phyloP scores from a whole-genome alignment of 2,797 vertebrate species.

The Scomberomorus guttatus region DNA sequence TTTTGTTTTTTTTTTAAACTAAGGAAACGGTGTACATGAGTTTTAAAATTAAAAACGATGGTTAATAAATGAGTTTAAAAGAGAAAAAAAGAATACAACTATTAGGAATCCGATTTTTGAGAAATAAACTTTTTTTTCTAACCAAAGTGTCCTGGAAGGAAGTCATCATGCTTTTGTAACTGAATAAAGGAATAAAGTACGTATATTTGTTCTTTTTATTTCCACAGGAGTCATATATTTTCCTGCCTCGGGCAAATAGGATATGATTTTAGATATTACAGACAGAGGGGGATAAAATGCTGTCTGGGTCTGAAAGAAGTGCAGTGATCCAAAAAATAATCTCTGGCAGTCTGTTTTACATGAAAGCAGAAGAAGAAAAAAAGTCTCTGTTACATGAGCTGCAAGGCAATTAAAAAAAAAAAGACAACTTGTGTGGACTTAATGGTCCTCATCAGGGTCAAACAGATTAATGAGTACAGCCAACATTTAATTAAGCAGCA shows the following conservation, averaged over 20 bases:
- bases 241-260: constrained; percentile 10
- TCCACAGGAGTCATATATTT: constrained; percentile 5
- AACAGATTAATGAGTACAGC: constrained; percentile 11
- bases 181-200: constrained; percentile 82
- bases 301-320: constrained; percentile 20
- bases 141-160: constrained; percentile 84
- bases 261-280: constrained; percentile 50
- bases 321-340: constrained; percentile 50
- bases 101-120: constrained; percentile 72
- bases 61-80: constrained; percentile 60
- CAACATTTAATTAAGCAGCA: constrained; percentile 26
- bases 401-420: constrained; percentile 33
- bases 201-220: constrained; percentile 62
- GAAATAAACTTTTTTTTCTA: constrained; percentile 82
- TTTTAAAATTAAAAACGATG: constrained; percentile 61
- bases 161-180: constrained; percentile 86
- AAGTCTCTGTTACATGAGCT: constrained; percentile 15
- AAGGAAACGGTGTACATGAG: constrained; percentile 64
- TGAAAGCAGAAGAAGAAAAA: background rate
- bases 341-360: constrained; percentile 20
- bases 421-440: constrained; percentile 8
- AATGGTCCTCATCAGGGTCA: constrained; percentile 17
- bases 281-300: constrained; percentile 36
- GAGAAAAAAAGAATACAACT: constrained; percentile 43
- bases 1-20: constrained; percentile 55